Percentiles rank a stretch among this genome's conserved stretches.
Conservation (phyloP, 2,888 invertebrate species). For the Hyppa rectilinea region DNA sequence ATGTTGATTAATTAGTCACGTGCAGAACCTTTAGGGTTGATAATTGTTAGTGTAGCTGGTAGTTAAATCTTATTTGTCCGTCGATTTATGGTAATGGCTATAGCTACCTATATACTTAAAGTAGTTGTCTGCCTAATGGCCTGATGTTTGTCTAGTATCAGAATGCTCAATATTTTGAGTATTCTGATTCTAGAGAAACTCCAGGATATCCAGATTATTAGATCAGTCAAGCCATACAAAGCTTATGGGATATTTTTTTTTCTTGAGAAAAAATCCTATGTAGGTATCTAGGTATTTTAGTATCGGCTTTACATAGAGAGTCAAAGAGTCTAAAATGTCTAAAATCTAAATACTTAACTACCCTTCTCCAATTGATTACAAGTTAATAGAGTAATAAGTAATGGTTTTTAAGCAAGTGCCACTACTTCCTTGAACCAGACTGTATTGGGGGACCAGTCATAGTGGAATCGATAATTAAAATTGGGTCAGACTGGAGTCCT, state of each 20-base stretch:
- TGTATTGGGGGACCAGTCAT: conserved; percentile 23
- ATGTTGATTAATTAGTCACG: background rate
- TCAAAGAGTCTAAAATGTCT: background rate
- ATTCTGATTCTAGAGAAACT: too few species aligned
- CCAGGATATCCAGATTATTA: too few species aligned
- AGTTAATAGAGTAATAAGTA: conserved; percentile 14
- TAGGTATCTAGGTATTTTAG: too few species aligned
- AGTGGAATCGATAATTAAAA: conserved; percentile 43
- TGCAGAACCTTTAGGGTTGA: background rate
- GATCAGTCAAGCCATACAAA: too few species aligned
- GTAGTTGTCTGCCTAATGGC: background rate
- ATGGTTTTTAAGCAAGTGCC: conserved; percentile 18
- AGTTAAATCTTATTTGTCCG: background rate
- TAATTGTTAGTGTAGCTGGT: background rate
- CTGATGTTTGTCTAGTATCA: background rate
- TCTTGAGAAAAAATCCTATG: too few species aligned
- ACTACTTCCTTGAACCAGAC: conserved; percentile 18
- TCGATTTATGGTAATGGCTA: background rate
- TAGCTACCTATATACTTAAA: too few species aligned
- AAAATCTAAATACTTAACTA: background rate
- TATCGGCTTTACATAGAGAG: background rate
- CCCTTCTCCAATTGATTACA: conserved; percentile 11
- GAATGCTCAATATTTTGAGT: too few species aligned
- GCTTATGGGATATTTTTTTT: too few species aligned
- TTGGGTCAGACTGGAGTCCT: conserved; percentile 20